phyloP scores from a whole-genome alignment of 2,888 invertebrate species.

The Allacma fusca region DNA sequence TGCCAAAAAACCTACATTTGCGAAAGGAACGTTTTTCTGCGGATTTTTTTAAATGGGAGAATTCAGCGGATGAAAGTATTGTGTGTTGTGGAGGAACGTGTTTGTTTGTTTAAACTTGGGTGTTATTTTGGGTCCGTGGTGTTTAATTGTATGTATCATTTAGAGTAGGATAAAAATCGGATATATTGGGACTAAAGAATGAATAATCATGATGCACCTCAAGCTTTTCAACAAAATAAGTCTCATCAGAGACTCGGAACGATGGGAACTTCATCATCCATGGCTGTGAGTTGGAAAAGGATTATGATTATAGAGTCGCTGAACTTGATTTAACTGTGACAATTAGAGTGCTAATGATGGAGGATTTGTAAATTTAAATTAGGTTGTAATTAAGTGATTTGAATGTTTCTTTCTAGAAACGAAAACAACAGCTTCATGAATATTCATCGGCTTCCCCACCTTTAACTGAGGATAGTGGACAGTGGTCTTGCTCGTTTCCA shows the following conservation, averaged over 20 bases:
- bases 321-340: constrained; percentile 5
- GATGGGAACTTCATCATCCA: constrained; percentile 1
- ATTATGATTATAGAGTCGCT: not conserved
- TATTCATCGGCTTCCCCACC: constrained; percentile 51
- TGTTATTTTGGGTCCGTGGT: too few relatives aligned
- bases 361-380: constrained; percentile 1
- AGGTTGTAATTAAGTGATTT: not conserved
- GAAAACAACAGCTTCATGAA: constrained; percentile 28
- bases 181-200: not conserved
- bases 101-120: constrained; percentile 7
- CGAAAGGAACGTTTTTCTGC: constrained; percentile 1
- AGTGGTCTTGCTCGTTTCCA: constrained; percentile 56
- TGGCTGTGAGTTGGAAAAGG: constrained; percentile 20
- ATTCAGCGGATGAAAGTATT: not conserved
- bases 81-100: too few relatives aligned
- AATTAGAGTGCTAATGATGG: not conserved
- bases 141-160: too few relatives aligned
- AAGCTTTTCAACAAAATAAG: not conserved
- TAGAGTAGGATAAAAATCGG: not conserved
- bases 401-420: constrained; percentile 21
- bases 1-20: constrained; percentile 30
- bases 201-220: constrained; percentile 18
- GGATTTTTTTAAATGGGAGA: not conserved
- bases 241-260: not conserved
- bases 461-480: constrained; percentile 57